These are phyloP conservation scores for Chaunax sp. DNA, from an alignment of 2,797 vertebrate genomes.

Conservation along the genomic window DNA sequence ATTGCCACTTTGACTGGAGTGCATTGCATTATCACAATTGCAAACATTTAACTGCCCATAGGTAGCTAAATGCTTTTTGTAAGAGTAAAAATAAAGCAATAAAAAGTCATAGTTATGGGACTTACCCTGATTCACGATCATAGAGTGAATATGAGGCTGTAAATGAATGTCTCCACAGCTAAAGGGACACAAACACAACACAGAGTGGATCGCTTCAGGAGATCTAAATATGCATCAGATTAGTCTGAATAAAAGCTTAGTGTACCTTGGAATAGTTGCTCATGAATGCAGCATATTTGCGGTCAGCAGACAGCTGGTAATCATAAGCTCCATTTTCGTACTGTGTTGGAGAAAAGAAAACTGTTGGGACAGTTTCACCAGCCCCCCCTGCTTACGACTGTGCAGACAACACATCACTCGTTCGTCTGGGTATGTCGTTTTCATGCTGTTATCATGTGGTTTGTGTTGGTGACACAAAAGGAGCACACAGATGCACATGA, in stretches of 20 bases:
- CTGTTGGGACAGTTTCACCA: background rate
- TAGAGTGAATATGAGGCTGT: slow-evolving; percentile 91
- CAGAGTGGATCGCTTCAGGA: background rate
- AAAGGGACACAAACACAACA: slow-evolving; percentile 28
- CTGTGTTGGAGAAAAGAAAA: slow-evolving; percentile 74
- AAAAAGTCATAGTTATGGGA: background rate
- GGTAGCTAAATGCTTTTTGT: background rate
- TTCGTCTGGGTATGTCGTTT: background rate
- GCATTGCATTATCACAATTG: background rate
- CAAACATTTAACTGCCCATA: background rate
- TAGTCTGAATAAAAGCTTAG: background rate
- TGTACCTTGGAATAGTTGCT: slow-evolving; percentile 93
- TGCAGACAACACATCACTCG: slow-evolving; percentile 4
- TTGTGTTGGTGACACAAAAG: background rate
- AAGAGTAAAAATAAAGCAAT: background rate
- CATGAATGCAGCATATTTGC: slow-evolving; percentile 87
- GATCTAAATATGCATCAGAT: background rate
- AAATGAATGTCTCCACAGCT: slow-evolving; percentile 96
- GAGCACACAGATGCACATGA: background rate
- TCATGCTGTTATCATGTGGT: background rate
- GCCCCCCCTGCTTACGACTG: background rate
- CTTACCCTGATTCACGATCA: slow-evolving; percentile 83
- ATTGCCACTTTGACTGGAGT: background rate
- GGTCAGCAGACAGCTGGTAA: slow-evolving; percentile 89
- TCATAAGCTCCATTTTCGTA: slow-evolving; percentile 82